Base-by-base conservation (phyloP, 2,797 vertebrate species). In the Syngnathus rostellatus region DNA sequence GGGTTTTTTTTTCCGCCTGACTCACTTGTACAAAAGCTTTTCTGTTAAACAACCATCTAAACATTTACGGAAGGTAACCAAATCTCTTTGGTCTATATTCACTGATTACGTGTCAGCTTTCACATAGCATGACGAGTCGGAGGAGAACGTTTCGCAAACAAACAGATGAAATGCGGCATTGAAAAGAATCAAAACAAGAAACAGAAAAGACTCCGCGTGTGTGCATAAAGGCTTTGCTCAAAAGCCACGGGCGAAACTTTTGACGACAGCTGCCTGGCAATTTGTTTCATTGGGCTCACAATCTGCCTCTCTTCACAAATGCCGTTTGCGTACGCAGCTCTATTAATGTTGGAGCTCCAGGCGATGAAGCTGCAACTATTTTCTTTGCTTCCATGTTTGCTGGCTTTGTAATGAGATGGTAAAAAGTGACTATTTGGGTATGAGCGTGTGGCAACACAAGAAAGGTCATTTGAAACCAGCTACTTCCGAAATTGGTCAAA, bases 191-290 rank as follows among this genome's bases (percentile, higher is more conserved):
- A 41, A 62, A n/a, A 70, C 48, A 61, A 66, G 6, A 65, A 43
- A 19, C 10, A 72, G 66, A 65, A 6, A 63, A 21, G 8, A 50
- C 5, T 17, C 14, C 2, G 45, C 1, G 50, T 21, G 19, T 54
- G 21, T 23, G 8, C 1, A 9, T 55, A 43, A 1, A 19, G 37
- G 62, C 43, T 68, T 61, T 38, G 62, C 73, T 72, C 69, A 38
- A 59, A 54, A 70, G 69, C 66, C 71, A 70, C 65, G 2, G 66
- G 75, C 67, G 31, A 63, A 74, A 63, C 65, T 66, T 74, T 68
- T 66, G 70, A 68, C 62, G 67, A 72, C 67, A 78, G 65, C 71
- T 70, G 69, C 69, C 78, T 73, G 11, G 46, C 62, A 16, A 8
- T 72, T 69, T 63, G 48, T 68, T 73, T 68, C 60, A 65, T 65